Conservation (phyloP, 37 sponge, comb jelly and placozoan genomes). For the Petrosia ficiformis region DNA sequence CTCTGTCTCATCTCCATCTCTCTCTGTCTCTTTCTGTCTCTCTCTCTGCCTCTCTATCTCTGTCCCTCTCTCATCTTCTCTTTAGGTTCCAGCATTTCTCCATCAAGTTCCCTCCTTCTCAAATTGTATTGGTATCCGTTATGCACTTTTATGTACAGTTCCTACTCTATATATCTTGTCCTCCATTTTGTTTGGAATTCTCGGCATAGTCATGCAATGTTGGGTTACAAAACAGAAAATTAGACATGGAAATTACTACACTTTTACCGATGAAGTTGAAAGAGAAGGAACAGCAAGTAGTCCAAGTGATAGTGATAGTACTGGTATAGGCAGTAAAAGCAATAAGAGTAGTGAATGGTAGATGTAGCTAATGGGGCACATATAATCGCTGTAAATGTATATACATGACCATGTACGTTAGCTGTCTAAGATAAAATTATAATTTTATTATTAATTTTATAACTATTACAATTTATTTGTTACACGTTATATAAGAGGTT, state of each 20-base stretch:
- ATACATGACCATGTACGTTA: too few species aligned
- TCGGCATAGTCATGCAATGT: slow-evolving; percentile 47
- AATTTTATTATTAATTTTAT: too few species aligned
- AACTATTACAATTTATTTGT: too few species aligned
- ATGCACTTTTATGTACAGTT: slow-evolving; percentile 48
- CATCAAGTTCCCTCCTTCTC: slow-evolving; percentile 22
- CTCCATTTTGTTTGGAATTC: slow-evolving; percentile 42
- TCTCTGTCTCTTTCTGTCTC: too few species aligned
- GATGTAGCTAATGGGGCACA: too few species aligned
- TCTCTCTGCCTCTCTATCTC: neutral
- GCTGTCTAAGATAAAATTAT: too few species aligned
- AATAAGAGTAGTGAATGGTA: too few species aligned
- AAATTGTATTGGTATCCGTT: slow-evolving; percentile 42
- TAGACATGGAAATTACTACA: neutral
- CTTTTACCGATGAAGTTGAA: neutral
- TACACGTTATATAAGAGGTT: too few species aligned
- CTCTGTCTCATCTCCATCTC: too few species aligned
- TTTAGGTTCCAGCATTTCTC: slow-evolving; percentile 27
- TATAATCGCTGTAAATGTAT: too few species aligned
- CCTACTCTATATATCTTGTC: slow-evolving; percentile 51
- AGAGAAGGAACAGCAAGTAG: neutral
- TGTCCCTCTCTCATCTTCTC: neutral
- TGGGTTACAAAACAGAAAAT: slow-evolving; percentile 3
- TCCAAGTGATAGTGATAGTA: too few species aligned
- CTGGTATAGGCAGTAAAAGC: too few species aligned